Evolutionary conservation across 1,140 invertebrate genomes (phyloP), one percentile per base, ranked within the genome.

Genomic region (Cotesia glomerata): DNA sequence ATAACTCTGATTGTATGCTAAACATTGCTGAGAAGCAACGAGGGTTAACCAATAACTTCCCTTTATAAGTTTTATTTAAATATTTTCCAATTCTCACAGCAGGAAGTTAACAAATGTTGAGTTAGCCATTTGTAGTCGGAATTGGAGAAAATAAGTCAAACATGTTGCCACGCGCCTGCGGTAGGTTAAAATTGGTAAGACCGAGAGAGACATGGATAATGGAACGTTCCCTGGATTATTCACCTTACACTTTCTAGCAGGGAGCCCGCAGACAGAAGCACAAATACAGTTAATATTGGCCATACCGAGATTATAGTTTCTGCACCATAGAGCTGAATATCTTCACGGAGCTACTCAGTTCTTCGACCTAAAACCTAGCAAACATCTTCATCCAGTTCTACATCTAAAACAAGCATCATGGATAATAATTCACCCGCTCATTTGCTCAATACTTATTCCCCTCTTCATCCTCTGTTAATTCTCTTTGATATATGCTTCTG

Each of bases 91-190:
- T 26, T 26, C 26, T 26, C 26, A 26, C 26, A 26, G 26, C 26
- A 26, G 49, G 49, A 51, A 51, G 16, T 13, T n/a, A 56, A 56
- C 4, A 56, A 56, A 56, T n/a, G 9, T 13, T 7, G 52, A 56
- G 39, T 11, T 7, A 45, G 11, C 74, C 26, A 58, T 67, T 67
- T 81, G 63, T 59, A 73, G 58, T 63, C 72, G 77, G 67, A 81
- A 81, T 79, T 75, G 72, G 71, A 68, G 76, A 81, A 80, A 80
- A 69, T 79, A 78, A 81, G 74, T 79, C 74, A 80, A 80, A 80
- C 32, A 39, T 56, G 16, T n/a, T 34, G 34, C 26, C 34, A 35
- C 54, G 35, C 67, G 5, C 26, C 49, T 64, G 9, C 39, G n/a
- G 14, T 52, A 5, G 39, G 7, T 45, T 45, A 45, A 45, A 45